These are phyloP conservation scores for Lysiphlebus fabarum DNA, from an alignment of 1,140 invertebrate genomes.

Conservation along the genomic window DNA sequence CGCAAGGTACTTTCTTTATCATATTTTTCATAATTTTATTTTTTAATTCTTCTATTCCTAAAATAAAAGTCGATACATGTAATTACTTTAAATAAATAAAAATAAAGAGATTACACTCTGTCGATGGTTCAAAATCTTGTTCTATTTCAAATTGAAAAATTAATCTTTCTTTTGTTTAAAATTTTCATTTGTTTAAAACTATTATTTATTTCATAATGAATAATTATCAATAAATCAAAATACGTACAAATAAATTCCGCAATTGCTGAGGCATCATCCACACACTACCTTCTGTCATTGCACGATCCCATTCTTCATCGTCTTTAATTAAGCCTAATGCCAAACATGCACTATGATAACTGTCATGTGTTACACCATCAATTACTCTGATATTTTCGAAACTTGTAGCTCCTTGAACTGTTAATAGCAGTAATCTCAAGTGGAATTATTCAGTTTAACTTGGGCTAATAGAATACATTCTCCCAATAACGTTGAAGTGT, in stretches of 20 bases:
- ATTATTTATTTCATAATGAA: too few species aligned
- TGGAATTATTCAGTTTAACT: conserved; percentile 10
- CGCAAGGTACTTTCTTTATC: too few species aligned
- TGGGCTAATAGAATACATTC: not conserved
- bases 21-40: too few species aligned
- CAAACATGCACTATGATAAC: conserved; percentile 14
- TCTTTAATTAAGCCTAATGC: conserved; percentile 19
- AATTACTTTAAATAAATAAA: too few species aligned
- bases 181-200: too few species aligned
- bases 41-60: too few species aligned
- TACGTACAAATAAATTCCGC: conserved; percentile 15
- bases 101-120: too few species aligned
- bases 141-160: too few species aligned
- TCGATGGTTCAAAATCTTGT: too few species aligned
- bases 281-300: conserved; percentile 8
- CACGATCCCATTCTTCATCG: conserved; percentile 17
- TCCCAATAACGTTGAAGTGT: not conserved
- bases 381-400: conserved; percentile 12
- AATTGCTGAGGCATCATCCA: conserved; percentile 19
- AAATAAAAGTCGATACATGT: too few species aligned
- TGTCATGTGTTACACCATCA: not conserved
- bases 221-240: conserved; percentile 8
- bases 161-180: too few species aligned
- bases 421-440: conserved; percentile 8
- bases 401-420: conserved; percentile 11